Conservation (phyloP, 2,113 vertebrate genomes). For the Spea bombifrons region DNA sequence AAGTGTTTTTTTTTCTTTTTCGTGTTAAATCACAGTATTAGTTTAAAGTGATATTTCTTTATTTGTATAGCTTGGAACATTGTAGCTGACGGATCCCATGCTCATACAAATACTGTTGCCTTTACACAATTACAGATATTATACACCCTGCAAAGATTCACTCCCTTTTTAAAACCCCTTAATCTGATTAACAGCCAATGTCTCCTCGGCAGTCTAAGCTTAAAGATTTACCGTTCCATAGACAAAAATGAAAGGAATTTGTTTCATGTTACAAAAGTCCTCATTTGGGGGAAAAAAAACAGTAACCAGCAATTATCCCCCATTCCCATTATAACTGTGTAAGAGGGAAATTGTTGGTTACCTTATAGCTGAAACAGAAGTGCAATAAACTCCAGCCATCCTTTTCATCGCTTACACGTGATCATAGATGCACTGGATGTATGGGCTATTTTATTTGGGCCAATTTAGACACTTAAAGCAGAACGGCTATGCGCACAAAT, state of each 20-base stretch:
- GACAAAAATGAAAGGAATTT: constrained; percentile 44
- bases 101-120: neutral
- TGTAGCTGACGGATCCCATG: neutral
- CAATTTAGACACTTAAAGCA: too few relatives aligned
- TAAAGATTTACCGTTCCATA: constrained; percentile 36
- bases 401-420: neutral
- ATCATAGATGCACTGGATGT: neutral
- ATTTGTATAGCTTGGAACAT: too few relatives aligned
- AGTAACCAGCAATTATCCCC: constrained; percentile 34
- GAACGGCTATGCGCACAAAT: too few relatives aligned
- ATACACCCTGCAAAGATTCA: constrained; percentile 13
- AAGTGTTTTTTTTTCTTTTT: too few relatives aligned
- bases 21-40: too few relatives aligned
- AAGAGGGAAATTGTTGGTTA: constrained; percentile 31
- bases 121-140: neutral
- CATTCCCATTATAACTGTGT: constrained; percentile 33
- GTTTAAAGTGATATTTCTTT: too few relatives aligned
- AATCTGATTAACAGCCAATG: constrained; percentile 35
- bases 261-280: constrained; percentile 44
- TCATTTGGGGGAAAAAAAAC: constrained; percentile 18
- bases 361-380: neutral
- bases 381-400: neutral
- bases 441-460: too few relatives aligned
- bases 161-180: neutral
- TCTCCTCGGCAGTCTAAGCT: constrained; percentile 5